Evolutionary conservation across 2,888 invertebrate species (phyloP), one percentile per base, ranked within the genome.

Genomic region (Drosophila putrida): DNA sequence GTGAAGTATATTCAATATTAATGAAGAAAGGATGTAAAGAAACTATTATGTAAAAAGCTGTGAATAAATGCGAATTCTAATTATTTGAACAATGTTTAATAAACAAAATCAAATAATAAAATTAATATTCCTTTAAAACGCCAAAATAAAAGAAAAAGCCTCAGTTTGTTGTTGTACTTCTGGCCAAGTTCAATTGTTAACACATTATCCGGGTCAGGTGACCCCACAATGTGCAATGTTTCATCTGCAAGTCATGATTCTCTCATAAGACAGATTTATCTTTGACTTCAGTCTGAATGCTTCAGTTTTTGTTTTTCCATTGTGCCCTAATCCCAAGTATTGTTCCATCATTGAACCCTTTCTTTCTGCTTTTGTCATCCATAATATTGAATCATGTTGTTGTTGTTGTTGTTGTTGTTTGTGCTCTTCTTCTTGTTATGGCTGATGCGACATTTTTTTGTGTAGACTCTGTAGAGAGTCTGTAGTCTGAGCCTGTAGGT

Each of bases 401-500:
- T 27, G n/a, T 36, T 36, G 36, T 57, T 35, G 55, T 10, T 28
- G 28, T 51, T 28, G 20, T 51, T 55, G 20, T 11, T 10, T 41
- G 51, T 70, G 43, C 36, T 64, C 58, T 57, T 58, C 58, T 44
- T 62, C 11, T 65, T 66, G 25, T 58, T 69, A 60, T 44, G 50
- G 46, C 54, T 73, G 47, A 55, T 49, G 70, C 68, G 70, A 71
- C 74, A 73, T 79, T 84, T 87, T 81, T 71, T 27, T 36, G 6
- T 6, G 8, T 0, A 33, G 61, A 55, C 15, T 20, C 20, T 20
- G 2, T 20, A 20, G 46, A 47, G 39, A 41, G 33, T 39, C 33
- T 51, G n/a, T 6, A 10, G 53, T 11, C 53, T 36, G 64, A 53
- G 70, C n/a, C n/a, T n/a, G 69, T 72, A 91, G 88, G 90, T 88